Evolutionary conservation across 2,113 vertebrate species (phyloP), one percentile per base, ranked within the genome.

Genomic region (Indri indri): DNA sequence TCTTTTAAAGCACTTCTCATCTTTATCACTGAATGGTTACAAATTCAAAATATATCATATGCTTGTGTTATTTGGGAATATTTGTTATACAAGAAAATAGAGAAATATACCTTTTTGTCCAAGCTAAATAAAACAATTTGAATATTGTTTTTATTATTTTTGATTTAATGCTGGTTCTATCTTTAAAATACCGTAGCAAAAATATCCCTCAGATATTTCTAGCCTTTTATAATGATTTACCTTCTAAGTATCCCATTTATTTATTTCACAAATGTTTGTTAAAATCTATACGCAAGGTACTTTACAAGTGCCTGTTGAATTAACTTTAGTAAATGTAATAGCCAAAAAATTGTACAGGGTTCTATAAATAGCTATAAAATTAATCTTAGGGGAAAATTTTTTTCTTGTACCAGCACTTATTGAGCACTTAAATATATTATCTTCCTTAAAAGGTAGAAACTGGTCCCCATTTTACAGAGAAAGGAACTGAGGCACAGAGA

Each of bases 251-350:
- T 77, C 3, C 25, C 11, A 30, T 63, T 30, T 96, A 52, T 68
- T 87, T 65, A 66, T 59, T 73, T 95, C 20, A 90, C 34, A 95
- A 77, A 89, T 96, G 66, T 73, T 95, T 97, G 34, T 87, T 77
- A 89, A 92, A 94, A 94, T 95, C 22, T 88, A 3, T 61, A 42
- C 81, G 32, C 54, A 92, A 32, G 54, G 12, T 77, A 91, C 14
- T 91, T 76, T 81, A 77, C 22, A 83, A 83, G 52, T 93, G 2
- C 94, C 12, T 90, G 4, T 92, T 87, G 37, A 74, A 91, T 94
- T 92, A 87, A 74, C 37, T 83, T 97, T 79, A 80, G 23, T 88
- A 90, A 96, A 63, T 91, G 50, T 70, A 93, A 70, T 65, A 87
- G 80, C 47, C 12, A 84, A 59, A 93, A 89, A n/a, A 80, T 89